These are phyloP conservation scores for Drosophila anomalata DNA, from an alignment of 2,888 invertebrate genomes.

Conservation along the genomic window DNA sequence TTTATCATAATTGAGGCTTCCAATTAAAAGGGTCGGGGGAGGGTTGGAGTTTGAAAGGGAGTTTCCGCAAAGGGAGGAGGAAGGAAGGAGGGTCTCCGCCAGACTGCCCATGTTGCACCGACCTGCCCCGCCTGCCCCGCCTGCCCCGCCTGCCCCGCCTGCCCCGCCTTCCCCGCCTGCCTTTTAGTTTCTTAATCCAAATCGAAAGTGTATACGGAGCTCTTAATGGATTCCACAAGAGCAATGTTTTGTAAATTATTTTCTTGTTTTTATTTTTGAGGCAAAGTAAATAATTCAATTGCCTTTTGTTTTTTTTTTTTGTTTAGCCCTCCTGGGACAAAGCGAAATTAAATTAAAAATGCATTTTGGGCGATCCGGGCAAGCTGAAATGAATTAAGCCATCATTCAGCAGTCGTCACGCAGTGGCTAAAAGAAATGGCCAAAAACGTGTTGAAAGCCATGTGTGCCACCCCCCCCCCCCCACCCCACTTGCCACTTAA, in stretches of 20 bases:
- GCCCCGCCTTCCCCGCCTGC: neutral
- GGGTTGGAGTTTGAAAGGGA: neutral
- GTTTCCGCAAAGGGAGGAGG: neutral
- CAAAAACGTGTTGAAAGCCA: conserved; percentile 74
- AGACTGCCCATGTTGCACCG: neutral
- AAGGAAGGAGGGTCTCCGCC: neutral
- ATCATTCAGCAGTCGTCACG: conserved; percentile 68
- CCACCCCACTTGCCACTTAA: conserved; percentile 27
- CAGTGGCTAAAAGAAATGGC: conserved; percentile 56
- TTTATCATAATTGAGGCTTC: conserved; percentile 68
- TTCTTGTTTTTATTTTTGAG: neutral
- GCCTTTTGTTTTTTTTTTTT: conserved; percentile 24
- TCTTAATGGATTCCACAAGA: conserved; percentile 64
- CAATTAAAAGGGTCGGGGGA: conserved; percentile 55
- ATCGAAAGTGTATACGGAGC: conserved; percentile 51
- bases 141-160: neutral
- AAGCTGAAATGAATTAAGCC: conserved; percentile 71
- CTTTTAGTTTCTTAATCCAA: conserved; percentile 57
- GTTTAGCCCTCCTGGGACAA: conserved; percentile 11
- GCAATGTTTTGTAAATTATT: conserved; percentile 31
- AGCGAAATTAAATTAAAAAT: conserved; percentile 73
- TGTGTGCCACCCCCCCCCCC: conserved; percentile 58
- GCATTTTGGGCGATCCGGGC: conserved; percentile 57
- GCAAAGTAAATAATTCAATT: conserved; percentile 55
- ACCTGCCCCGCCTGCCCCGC: neutral